Base-by-base conservation (phyloP, 2,888 invertebrate genomes). In the Gastracanthus pulcherrimus region DNA sequence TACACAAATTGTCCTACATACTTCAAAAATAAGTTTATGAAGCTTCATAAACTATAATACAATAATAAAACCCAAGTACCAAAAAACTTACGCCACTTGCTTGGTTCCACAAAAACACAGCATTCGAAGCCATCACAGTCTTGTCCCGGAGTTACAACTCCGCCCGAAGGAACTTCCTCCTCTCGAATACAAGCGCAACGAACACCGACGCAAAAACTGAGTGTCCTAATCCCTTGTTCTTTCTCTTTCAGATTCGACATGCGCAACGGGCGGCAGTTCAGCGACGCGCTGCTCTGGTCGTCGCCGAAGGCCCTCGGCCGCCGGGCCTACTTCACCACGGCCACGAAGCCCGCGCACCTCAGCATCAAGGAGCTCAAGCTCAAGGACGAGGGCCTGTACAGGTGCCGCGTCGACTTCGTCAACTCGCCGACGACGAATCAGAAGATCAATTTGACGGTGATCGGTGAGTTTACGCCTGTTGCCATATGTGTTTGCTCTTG, bases 201-300 rank as follows among this genome's bases (percentile, higher is more conserved):
- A 67, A 23, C 3, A 16, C 4, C 13, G 55, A 23, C 38, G 23
- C 29, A 36, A 23, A 9, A 45, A 64, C n/a, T n/a, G 11, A 0
- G n/a, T 45, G 60, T 26, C 4, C 70, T 80, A 48, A 72, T 72
- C 67, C 4, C 29, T n/a, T n/a, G n/a, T n/a, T n/a, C n/a, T n/a
- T 55, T 55, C 55, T 23, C 26, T 82, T 80, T 69, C 92, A 94
- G 94, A 89, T 94, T 94, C 88, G 94, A 94, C 89, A 93, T 93
- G 34, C 92, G 94, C 75, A 93, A 93, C 23, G 92, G 93, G 38
- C 92, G 93, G 71, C 92, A 92, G 74, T 93, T 93, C 88, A 92
- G 91, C 86, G 92, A 93, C 80, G 94, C 94, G 38, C 92, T 92
- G 85, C 91, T 93, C 71, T 94, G 94, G 94, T 94, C 94, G 69